Evolutionary conservation across 2,113 vertebrate species (phyloP).

Genomic region (Scomber colias): DNA sequence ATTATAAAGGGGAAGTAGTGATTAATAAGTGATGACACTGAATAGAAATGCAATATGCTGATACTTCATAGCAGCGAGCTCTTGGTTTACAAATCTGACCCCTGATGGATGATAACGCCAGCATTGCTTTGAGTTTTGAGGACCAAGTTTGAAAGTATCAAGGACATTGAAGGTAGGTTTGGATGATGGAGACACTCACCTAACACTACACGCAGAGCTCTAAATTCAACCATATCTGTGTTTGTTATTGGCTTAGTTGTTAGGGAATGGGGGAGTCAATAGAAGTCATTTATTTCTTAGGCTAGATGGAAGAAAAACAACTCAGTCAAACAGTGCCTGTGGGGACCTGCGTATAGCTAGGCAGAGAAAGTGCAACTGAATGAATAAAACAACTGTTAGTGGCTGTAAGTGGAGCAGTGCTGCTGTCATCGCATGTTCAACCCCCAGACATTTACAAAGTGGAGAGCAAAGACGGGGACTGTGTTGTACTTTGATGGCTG

Average conservation of each 20-base stretch:
- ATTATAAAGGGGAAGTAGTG: too few relatives aligned
- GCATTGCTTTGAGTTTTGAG: neutral
- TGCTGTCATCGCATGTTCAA: conserved; percentile 37
- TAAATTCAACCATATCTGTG: conserved; percentile 3
- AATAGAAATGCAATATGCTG: too few relatives aligned
- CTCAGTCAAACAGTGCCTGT: neutral
- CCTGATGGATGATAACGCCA: too few relatives aligned
- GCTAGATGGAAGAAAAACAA: conserved; percentile 50
- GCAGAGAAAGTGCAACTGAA: conserved; percentile 26
- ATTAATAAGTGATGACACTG: too few relatives aligned
- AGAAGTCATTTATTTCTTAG: conserved; percentile 22
- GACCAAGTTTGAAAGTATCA: neutral
- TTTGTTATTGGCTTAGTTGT: neutral
- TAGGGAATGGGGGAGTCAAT: neutral
- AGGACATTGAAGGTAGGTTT: neutral
- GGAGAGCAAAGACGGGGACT: conserved; percentile 25
- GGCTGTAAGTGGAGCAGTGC: conserved; percentile 40
- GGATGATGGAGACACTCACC: neutral
- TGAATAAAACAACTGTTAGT: conserved; percentile 49
- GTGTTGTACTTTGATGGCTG: conserved; percentile 27
- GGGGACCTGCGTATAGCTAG: conserved; percentile 8
- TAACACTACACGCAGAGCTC: neutral
- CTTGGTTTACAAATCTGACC: too few relatives aligned
- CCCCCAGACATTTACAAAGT: conserved; percentile 31
- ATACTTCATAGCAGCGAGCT: too few relatives aligned